Base-by-base conservation (phyloP, 2,888 invertebrate genomes). In the Horisme vitalbata region DNA sequence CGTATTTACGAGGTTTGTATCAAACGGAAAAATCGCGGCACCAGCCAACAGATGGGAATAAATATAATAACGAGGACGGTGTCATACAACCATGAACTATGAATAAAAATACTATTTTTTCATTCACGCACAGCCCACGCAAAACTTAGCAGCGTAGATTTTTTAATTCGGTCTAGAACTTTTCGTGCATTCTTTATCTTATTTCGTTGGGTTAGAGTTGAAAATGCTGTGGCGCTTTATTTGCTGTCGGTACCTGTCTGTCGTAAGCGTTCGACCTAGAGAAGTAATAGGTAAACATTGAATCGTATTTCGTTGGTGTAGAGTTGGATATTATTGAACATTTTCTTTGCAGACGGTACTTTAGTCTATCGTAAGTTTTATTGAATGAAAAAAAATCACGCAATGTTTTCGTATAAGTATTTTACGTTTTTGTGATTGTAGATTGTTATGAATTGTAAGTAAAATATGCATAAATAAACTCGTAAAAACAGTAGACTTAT, bases 71-170 rank as follows among this genome's bases (percentile, higher is more conserved):
- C 28, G 13, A 27, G 55, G 43, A 55, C 45, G 52, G 49, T 41
- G 43, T 53, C 37, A 58, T 55, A 45, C 58, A 53, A 43, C 20
- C 48, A 20, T 15, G 47, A 38, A 13, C 55, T 56, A 53, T 44
- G 51, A 48, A 51, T 43, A 41, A 50, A n/a, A 55, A 51, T 39
- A 51, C 44, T 38, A 44, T 55, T 51, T 49, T 41, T 54, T 56
- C 56, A 60, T 60, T 62, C 54, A 59, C 43, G 51, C 35, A 46
- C 47, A 48, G 41, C 54, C 57, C 52, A 57, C 57, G 41, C 56
- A 27, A 41, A 43, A 54, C 55, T 55, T 62, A 36, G 44, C 5
- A 3, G 12, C 10, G 36, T 43, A 27, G 20, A 31, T 47, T 53
- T 53, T 51, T 56, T 57, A 52, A 52, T 38, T 27, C 31, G 27